Percentiles rank a stretch among this genome's conserved stretches.
phyloP scores from a whole-genome alignment of 2,797 vertebrate genomes.

The Pampus argenteus region DNA sequence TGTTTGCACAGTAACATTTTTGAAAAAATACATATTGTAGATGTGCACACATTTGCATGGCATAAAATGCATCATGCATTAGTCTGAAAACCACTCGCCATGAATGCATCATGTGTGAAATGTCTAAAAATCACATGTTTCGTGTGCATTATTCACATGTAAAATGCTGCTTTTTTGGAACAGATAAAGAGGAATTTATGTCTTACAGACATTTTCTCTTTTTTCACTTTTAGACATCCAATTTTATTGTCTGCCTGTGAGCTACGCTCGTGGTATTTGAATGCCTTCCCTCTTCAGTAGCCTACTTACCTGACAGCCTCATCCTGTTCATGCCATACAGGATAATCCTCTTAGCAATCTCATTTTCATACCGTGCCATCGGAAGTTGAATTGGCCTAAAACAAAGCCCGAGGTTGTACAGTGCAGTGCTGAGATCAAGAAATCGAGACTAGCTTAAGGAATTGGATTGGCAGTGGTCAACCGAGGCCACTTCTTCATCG shows the following conservation, averaged over 20 bases:
- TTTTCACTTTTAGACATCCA: neutral
- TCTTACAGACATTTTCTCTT: neutral
- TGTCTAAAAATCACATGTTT: neutral
- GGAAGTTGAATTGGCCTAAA: conserved; percentile 33
- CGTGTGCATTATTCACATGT: no score
- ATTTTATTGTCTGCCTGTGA: conserved; percentile 25
- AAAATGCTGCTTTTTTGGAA: neutral
- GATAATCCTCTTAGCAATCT: conserved; percentile 56
- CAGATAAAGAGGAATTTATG: neutral
- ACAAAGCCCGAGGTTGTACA: conserved; percentile 29
- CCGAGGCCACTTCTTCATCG: conserved; percentile 27
- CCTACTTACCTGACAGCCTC: conserved; percentile 49
- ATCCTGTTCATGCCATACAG: conserved; percentile 37
- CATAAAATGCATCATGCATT: no score
- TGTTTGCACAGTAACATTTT: no score
- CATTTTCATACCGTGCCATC: conserved; percentile 40
- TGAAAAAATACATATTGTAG: no score
- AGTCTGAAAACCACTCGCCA: neutral
- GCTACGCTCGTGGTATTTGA: conserved; percentile 9
- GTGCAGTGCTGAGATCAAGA: conserved; percentile 41
- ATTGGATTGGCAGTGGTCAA: conserved; percentile 30
- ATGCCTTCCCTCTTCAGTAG: conserved; percentile 30
- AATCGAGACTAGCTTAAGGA: conserved; percentile 3
- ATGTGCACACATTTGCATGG: no score
- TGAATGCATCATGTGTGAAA: neutral